Evolutionary conservation across 2,113 vertebrate species (phyloP).

Genomic region (Phainopepla nitens): DNA sequence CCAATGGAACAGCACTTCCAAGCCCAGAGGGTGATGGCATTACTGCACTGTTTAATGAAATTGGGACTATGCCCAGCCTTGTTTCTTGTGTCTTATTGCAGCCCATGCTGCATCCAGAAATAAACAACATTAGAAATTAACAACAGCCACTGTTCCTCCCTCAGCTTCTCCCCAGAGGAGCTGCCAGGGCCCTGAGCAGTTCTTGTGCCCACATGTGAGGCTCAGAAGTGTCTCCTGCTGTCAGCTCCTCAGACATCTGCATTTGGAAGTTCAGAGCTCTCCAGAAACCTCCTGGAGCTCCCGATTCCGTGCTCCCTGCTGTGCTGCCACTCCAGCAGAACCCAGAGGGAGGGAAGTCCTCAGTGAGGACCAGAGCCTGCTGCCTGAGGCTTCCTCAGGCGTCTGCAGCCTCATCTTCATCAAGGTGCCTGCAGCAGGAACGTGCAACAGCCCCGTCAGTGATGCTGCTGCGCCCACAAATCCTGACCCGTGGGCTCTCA

Average conservation of each 20-base stretch:
- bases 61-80: neutral
- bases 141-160: neutral
- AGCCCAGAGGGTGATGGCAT: neutral
- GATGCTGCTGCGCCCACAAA: accelerated
- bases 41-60: neutral
- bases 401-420: neutral
- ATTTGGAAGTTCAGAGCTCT: neutral
- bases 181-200: neutral
- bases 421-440: neutral
- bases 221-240: accelerated
- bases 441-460: accelerated
- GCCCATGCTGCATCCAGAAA: neutral
- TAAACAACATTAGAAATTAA: neutral
- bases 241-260: neutral
- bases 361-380: neutral
- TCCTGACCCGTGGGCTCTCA: neutral
- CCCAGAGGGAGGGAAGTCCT: neutral
- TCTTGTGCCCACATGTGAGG: accelerated
- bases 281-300: neutral
- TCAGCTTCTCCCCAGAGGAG: neutral
- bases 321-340: neutral
- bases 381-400: neutral
- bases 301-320: neutral
- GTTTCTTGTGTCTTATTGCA: neutral
- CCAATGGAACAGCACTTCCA: neutral